Evolutionary conservation across 2,888 invertebrate species (phyloP).

Genomic region (Leptothorax acervorum): DNA sequence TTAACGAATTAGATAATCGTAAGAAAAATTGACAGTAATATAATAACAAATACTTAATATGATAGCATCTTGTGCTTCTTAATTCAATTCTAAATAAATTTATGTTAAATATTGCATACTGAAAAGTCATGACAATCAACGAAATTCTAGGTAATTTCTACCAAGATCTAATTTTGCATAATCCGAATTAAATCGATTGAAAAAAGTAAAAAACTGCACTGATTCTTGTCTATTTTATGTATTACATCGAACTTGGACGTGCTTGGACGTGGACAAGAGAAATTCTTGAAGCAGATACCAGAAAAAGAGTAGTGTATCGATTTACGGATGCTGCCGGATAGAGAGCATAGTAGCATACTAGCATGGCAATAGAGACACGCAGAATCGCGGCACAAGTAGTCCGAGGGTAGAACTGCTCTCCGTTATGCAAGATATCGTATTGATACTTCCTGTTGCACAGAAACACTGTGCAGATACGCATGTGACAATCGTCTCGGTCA

Average conservation of each 20-base stretch:
- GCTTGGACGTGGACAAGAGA: not conserved
- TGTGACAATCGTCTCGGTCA: constrained; percentile 58
- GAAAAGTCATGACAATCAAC: not conserved
- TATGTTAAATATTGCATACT: not conserved
- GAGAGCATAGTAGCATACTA: too few species aligned
- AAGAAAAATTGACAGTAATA: not conserved
- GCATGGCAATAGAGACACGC: not conserved
- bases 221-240: not conserved
- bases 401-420: not conserved
- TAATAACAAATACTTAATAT: not conserved
- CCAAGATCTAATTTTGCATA: too few species aligned
- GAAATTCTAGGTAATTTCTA: not conserved
- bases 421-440: constrained; percentile 17
- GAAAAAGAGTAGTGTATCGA: not conserved
- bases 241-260: not conserved
- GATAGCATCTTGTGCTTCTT: not conserved
- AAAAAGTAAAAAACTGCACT: not conserved
- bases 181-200: not conserved
- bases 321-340: constrained; percentile 17
- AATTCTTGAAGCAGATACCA: not conserved
- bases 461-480: constrained; percentile 36
- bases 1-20: not conserved
- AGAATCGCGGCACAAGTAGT: not conserved
- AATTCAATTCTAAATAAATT: not conserved
- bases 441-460: constrained; percentile 26